A percentile compares a stretch with the other conserved stretches of the same genome.
phyloP scores from a whole-genome alignment of 1,140 invertebrate species.

The Drosophila lini region DNA sequence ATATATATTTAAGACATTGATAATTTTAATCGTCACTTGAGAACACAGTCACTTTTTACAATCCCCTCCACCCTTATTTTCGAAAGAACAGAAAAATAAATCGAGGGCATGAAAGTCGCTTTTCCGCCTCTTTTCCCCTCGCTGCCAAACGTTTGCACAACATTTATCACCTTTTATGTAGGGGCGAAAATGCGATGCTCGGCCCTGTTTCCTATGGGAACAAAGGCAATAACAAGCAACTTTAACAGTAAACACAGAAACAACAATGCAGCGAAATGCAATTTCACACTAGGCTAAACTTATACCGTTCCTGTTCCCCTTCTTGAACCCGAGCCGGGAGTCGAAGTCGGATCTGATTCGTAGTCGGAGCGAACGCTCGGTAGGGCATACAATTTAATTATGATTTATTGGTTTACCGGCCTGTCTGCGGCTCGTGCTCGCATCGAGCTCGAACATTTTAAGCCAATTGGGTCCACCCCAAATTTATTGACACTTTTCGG shows the following conservation, averaged over 20 bases:
- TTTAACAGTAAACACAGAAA: conserved; percentile 36
- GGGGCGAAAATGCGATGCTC: background rate
- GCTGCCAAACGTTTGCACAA: conserved; percentile 50
- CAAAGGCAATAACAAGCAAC: conserved; percentile 35
- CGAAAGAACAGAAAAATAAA: background rate
- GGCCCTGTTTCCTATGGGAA: background rate
- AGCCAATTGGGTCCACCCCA: conserved; percentile 8
- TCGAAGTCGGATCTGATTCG: conserved; percentile 5
- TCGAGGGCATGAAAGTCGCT: background rate
- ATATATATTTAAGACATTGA: background rate
- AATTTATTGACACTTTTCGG: conserved; percentile 52
- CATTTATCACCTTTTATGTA: conserved; percentile 67
- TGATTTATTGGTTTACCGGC: conserved; percentile 60
- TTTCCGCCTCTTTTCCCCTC: conserved; percentile 7
- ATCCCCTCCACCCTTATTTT: background rate
- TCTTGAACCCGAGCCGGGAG: background rate
- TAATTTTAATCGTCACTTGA: background rate
- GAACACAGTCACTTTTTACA: background rate
- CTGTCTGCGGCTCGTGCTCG: background rate
- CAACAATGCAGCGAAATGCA: conserved; percentile 67
- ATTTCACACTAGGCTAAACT: conserved; percentile 71
- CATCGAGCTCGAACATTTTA: conserved; percentile 27
- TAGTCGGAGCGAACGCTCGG: background rate
- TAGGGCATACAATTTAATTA: conserved; percentile 66
- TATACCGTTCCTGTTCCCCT: background rate